Conservation (phyloP, 2,113 vertebrate genomes). For the Orthonyx spaldingii region DNA sequence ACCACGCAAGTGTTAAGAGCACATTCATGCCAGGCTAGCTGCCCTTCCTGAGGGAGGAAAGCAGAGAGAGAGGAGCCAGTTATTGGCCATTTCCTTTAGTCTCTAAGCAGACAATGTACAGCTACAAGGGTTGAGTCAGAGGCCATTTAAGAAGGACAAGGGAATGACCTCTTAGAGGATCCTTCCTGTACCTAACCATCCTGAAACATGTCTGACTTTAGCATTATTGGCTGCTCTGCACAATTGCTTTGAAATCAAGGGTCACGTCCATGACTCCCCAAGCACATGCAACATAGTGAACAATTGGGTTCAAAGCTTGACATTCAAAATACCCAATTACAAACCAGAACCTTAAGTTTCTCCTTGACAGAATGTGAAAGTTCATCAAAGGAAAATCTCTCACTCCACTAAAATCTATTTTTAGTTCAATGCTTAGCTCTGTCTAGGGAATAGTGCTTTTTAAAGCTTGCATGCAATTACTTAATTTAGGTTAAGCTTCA, state of each 20-base stretch:
- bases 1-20: background rate
- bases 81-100: background rate
- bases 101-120: background rate
- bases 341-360: background rate
- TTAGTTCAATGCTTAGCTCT: slow-evolving; percentile 18
- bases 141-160: background rate
- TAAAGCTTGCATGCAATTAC: slow-evolving; percentile 51
- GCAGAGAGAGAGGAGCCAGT: background rate
- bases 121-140: background rate
- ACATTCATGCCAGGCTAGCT: background rate
- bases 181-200: background rate
- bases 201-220: background rate
- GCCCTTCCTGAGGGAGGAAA: background rate
- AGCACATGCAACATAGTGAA: background rate
- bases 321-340: background rate
- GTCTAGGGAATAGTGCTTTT: slow-evolving; percentile 29
- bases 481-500: slow-evolving; percentile 52
- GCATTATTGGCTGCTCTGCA: background rate
- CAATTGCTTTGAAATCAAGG: background rate
- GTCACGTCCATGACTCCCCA: background rate
- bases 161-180: background rate
- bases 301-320: background rate
- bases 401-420: slow-evolving; percentile 29
- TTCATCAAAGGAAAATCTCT: slow-evolving; percentile 19
- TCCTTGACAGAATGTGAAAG: background rate